These are phyloP conservation scores for Subanguina moxae DNA, from an alignment of 1,140 invertebrate species.

Conservation along the genomic window DNA sequence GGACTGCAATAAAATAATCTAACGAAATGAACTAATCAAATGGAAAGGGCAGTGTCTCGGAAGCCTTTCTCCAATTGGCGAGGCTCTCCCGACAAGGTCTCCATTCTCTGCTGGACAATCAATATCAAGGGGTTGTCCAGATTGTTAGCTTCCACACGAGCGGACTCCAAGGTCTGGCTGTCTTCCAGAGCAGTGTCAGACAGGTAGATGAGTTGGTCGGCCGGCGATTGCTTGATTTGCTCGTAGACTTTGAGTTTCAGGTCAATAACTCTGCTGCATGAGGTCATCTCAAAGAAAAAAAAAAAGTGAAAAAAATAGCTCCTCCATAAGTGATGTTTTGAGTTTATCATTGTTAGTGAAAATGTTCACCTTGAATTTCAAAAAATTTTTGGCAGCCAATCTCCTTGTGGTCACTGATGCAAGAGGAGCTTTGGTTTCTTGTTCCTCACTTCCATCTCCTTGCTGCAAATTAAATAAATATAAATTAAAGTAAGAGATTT, in stretches of 20 bases:
- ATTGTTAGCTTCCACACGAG: slow-evolving; percentile 21
- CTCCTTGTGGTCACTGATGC: slow-evolving; percentile 21
- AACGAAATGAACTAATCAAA: too few relatives aligned
- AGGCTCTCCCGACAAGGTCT: slow-evolving; percentile 6
- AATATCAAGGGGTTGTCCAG: slow-evolving; percentile 30
- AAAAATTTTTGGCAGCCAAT: slow-evolving; percentile 17
- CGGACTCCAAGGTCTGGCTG: slow-evolving; percentile 23
- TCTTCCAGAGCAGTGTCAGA: slow-evolving; percentile 26
- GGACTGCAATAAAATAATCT: too few relatives aligned
- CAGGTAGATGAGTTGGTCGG: slow-evolving; percentile 42
- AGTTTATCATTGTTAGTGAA: not conserved
- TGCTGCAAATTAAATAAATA: slow-evolving; percentile 20
- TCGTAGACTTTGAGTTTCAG: slow-evolving; percentile 35
- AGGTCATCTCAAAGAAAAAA: slow-evolving; percentile 33
- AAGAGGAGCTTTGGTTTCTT: not conserved
- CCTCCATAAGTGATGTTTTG: not conserved
- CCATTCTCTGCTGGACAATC: slow-evolving; percentile 39
- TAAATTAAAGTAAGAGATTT: too few relatives aligned
- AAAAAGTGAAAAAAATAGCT: not conserved
- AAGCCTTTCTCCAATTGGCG: slow-evolving; percentile 28
- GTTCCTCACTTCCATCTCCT: slow-evolving; percentile 27
- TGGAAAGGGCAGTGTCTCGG: too few relatives aligned
- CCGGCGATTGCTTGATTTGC: slow-evolving; percentile 27
- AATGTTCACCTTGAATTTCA: slow-evolving; percentile 32
- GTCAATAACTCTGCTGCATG: slow-evolving; percentile 28